Conservation (phyloP, 92 coral and sea anemone species). For the Pocillopora grandis region DNA sequence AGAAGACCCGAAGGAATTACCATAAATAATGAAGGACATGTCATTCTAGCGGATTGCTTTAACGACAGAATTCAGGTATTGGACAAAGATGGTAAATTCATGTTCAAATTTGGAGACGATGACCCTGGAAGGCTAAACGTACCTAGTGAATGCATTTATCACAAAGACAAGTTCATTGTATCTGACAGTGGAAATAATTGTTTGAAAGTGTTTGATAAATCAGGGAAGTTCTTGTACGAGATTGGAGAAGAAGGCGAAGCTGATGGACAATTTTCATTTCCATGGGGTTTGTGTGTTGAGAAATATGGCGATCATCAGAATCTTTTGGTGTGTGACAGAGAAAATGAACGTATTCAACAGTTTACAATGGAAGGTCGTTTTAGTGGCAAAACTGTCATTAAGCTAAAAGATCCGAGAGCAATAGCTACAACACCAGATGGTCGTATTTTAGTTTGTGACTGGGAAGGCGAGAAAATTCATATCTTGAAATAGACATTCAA, state of each 20-base stretch:
- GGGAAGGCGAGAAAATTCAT: accelerated
- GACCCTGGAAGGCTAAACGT: neutral
- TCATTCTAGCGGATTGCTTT: neutral
- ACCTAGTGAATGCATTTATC: neutral
- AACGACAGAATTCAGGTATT: conserved; percentile 26
- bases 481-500: too few species aligned
- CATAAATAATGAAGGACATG: conserved; percentile 12
- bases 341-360: too few species aligned
- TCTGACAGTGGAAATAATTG: neutral
- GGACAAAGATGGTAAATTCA: neutral
- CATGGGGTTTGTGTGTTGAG: neutral
- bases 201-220: too few species aligned
- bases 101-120: neutral
- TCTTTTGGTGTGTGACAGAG: too few species aligned
- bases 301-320: neutral
- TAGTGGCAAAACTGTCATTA: too few species aligned
- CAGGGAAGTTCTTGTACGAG: too few species aligned
- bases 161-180: neutral
- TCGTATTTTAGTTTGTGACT: neutral
- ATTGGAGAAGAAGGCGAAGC: neutral
- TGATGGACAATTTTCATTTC: neutral
- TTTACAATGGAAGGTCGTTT: too few species aligned
- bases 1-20: neutral
- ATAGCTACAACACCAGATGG: neutral
- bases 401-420: too few species aligned